Base-by-base conservation (phyloP, 2,888 invertebrate genomes). In the Adelognathus sp. region DNA sequence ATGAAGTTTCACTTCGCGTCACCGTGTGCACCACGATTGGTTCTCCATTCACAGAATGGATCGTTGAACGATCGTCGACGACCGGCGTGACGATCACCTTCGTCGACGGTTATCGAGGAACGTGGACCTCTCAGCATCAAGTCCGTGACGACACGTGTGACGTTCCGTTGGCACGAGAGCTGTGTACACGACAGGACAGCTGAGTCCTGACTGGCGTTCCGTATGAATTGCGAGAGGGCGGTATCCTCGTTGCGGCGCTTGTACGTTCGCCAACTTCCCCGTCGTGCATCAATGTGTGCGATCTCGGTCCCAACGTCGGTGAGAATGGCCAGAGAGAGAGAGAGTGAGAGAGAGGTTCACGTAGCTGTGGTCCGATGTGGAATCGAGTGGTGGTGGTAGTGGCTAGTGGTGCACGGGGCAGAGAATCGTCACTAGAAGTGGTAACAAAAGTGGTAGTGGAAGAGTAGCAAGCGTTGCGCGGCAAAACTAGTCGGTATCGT, bases 201-300 rank as follows among this genome's bases (percentile, higher is more conserved):
- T 86, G 86, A 83, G 86, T 88, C 86, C 86, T 88, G 86, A 88
- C 87, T 88, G 88, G 78, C 81, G 58, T 72, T 78, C 78, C 33
- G 69, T 71, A 73, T 67, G 61, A 73, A 70, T 76, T 58, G 80
- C 60, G 64, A 79, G 83, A 80, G 82, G 83, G 82, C 81, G 82
- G 81, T 83, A 75, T 81, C 78, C 81, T 83, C 77, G 81, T 66
- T 29, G 82, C 77, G 75, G 80, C 46, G 73, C 31, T 69, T 78
- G 82, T 82, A 78, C 81, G 82, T 80, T 74, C 76, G 78, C 70
- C 77, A 77, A 67, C 61, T 74, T n/a, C 39, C 67, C 24, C 50
- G 50, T 70, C 64, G 76, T 80, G 81, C 82, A 81, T 81, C 79
- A 81, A n/a, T n/a, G 82, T 80, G 83, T 81, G 76, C 46, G 44